A percentile compares a stretch with the other conserved stretches of the same genome.
Evolutionary conservation across 1,140 invertebrate genomes (phyloP).

Genomic region (Drosophila nebulosa): DNA sequence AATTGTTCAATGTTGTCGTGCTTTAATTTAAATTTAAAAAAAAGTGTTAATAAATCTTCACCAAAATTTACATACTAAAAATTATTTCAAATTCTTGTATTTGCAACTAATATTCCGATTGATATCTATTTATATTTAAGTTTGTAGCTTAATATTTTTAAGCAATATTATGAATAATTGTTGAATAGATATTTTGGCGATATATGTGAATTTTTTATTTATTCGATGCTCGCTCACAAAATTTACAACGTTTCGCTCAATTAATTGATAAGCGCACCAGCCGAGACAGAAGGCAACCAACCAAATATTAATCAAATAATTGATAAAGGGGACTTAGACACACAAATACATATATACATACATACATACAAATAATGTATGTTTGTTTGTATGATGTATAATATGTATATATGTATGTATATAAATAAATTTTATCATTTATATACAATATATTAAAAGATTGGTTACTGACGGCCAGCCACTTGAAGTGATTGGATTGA

Average conservation of each 20-base stretch:
- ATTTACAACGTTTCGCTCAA: slow-evolving; percentile 52
- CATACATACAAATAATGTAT: neutral
- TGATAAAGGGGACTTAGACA: slow-evolving; percentile 38
- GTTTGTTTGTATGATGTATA: neutral
- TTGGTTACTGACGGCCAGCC: slow-evolving; percentile 33
- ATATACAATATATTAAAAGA: slow-evolving; percentile 17
- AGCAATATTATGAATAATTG: too few relatives aligned
- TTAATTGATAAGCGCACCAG: slow-evolving; percentile 47
- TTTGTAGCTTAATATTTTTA: too few relatives aligned
- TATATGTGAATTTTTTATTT: too few relatives aligned
- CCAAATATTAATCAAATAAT: slow-evolving; percentile 54
- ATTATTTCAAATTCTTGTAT: too few relatives aligned
- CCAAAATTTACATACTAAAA: too few relatives aligned
- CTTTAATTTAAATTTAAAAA: too few relatives aligned
- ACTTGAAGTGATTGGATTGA: slow-evolving; percentile 40
- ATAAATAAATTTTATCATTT: neutral
- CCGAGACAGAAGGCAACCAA: neutral
- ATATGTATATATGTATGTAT: neutral
- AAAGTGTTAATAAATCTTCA: too few relatives aligned
- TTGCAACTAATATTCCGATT: too few relatives aligned
- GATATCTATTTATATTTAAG: too few relatives aligned
- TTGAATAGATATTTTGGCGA: too few relatives aligned
- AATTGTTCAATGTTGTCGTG: too few relatives aligned
- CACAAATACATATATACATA: slow-evolving; percentile 5
- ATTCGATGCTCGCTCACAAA: slow-evolving; percentile 12